Base-by-base conservation (phyloP, 2,888 invertebrate species). In the Dexiosoma caninum region DNA sequence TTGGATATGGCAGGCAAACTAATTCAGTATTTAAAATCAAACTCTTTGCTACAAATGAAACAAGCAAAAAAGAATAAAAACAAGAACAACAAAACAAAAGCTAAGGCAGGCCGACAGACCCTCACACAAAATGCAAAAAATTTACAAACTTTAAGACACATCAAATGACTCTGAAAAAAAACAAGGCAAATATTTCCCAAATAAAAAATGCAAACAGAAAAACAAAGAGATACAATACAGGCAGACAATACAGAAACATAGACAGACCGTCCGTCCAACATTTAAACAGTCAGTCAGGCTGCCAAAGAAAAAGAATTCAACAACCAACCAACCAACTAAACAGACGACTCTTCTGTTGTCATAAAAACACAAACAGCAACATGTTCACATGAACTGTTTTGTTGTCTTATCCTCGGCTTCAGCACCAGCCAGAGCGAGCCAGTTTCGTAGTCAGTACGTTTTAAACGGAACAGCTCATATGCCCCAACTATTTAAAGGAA, bases 401-500 rank as follows among this genome's bases (percentile, higher is more conserved):
- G n/a, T n/a, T n/a, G 37, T 49, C 30, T 19, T 67, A 62, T 30
- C 27, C 27, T 40, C 9, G n/a, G 37, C 37, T n/a, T n/a, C n/a
- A 40, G 46, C 32, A 16, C 14, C 19, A 49, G 32, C 19, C 53
- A 4, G 14, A 37, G 42, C 32, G 35, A 67, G 35, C 53, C 51
- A 76, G 76, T 69, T 76, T 57, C 30, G 37, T 40, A 23, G 53
- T 55, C 32, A 37, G n/a, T 55, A 35, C 9, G 37, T 35, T 70
- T 40, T 27, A 46, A 32, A 35, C 44, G 9, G 12, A 7, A 46
- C 12, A 53, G 30, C 51, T 19, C 6, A 62, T 40, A 49, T 51
- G 37, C 30, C 12, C 30, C 21, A 81, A 64, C 72, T 81, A 69
- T 76, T 81, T 69, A 59, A 77, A 77, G 77, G 81, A 81, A 81